Evolutionary conservation across 2,888 invertebrate genomes (phyloP), one percentile per base, ranked within the genome.

Genomic region (Caenorhabditis sp.): DNA sequence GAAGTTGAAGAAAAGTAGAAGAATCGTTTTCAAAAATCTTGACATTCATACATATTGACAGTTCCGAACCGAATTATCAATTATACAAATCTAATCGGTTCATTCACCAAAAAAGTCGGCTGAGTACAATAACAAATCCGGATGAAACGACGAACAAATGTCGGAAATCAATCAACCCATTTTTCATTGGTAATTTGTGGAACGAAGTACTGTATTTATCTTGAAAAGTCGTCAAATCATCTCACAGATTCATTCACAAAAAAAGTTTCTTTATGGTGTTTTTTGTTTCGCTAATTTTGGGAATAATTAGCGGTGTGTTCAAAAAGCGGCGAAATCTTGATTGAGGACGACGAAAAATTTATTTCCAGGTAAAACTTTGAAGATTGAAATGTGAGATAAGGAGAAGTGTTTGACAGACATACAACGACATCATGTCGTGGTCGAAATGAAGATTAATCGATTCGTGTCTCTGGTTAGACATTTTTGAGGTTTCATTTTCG

Each of bases 381-480:
- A 6, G 31, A 58, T 24, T 21, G 31, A 31, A 24, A 31, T 23
- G 8, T 27, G 37, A 31, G 26, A 27, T 31, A 58, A 12, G n/a
- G 24, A 58, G 12, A 10, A 27, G 31, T 24, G 5, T 36, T 10
- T 49, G 2, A 49, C n/a, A 27, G 59, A 19, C 19, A 36, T 12
- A 19, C 6, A 27, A 36, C 31, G 60, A 55, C 43, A 43, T 43
- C 43, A 43, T 43, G 43, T 43, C 43, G 43, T 17, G 43, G 43
- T 43, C 43, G 43, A 43, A 71, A 71, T 71, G 71, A 71, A 71
- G 71, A 71, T 71, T 62, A 64, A 71, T 71, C 71, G 71, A 71
- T 71, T 66, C 23, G 62, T 58, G 66, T 55, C 55, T 5, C 17
- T 43, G 43, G 3, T 10, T 14, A 17, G 43, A 31, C 31, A 10